Evolutionary conservation across 2,888 invertebrate genomes (phyloP).

Genomic region (Cephus pygmeus): DNA sequence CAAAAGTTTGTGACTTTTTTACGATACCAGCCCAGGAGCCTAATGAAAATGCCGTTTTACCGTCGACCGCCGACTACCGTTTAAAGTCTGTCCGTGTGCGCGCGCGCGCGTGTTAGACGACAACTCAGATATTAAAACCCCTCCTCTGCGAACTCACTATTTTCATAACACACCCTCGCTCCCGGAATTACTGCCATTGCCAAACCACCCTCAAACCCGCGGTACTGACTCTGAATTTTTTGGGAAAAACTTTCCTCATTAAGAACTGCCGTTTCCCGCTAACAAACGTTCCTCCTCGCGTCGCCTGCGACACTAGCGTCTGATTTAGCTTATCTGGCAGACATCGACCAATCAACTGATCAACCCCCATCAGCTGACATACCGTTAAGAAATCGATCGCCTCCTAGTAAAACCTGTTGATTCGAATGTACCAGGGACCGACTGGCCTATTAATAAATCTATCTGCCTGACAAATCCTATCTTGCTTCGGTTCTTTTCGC

Average conservation of each 20-base stretch:
- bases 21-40: neutral
- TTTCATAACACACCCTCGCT: conserved; percentile 3
- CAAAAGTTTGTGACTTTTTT: neutral
- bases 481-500: too few relatives aligned
- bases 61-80: neutral
- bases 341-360: too few relatives aligned
- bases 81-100: neutral
- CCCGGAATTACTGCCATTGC: neutral
- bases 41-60: conserved; percentile 30
- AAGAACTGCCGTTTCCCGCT: conserved; percentile 7
- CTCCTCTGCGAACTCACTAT: conserved; percentile 3
- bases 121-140: neutral
- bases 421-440: too few relatives aligned
- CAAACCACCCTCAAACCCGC: too few relatives aligned
- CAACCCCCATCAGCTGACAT: too few relatives aligned
- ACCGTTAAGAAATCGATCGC: too few relatives aligned
- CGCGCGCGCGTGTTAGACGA: neutral
- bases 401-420: too few relatives aligned
- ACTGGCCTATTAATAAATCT: too few relatives aligned
- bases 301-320: too few relatives aligned
- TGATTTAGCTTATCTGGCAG: too few relatives aligned
- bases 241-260: conserved; percentile 36
- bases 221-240: neutral
- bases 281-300: too few relatives aligned
- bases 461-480: too few relatives aligned